Evolutionary conservation across 2,888 invertebrate genomes (phyloP), one percentile per base, ranked within the genome.

Genomic region (Cheilosia pagana): DNA sequence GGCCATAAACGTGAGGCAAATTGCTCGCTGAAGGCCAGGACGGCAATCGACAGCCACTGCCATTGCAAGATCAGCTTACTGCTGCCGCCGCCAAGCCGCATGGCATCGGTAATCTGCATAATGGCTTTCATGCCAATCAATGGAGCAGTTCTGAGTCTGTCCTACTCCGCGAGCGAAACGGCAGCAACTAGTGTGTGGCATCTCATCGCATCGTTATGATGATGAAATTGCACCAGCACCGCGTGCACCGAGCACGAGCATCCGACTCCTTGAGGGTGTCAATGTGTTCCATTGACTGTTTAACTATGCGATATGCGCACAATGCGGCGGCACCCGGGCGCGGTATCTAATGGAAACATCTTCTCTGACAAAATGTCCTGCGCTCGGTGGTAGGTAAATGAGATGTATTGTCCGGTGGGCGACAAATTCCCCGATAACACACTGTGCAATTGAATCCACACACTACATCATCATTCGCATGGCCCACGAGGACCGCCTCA

Each of bases 1-100:
- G 85, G 75, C 85, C 79, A 79, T 85, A 85, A 85, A 81, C 79
- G 81, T 85, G 85, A 79, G 71, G 70, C 75, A 85, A 85, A 85
- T 85, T 85, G 79, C 76, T 39, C 3, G 85, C 85, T 85, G 67
- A 81, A 85, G 81, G 85, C 85, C 79, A 79, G 60, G 21, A 39
- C 60, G 39, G 31, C 65, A 43, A 50, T 50, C 59, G 71, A 35
- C 53, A 45, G 60, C 67, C 39, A 43, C 70, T 60, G 65, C 55
- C 39, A 50, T 53, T 75, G 43, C 41, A 67, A 76, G 76, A 76
- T 76, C 67, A 50, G 62, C 45, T 39, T 10, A 52, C 52, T 60
- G 23, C 50, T 23, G 52, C 48, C 45, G 57, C 52, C 21, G 19
- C 23, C 23, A 23, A 23, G 23, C 35, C 35, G 12, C 35, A 1